Base-by-base conservation (phyloP, 2,888 invertebrate species). In the Syritta pipiens region DNA sequence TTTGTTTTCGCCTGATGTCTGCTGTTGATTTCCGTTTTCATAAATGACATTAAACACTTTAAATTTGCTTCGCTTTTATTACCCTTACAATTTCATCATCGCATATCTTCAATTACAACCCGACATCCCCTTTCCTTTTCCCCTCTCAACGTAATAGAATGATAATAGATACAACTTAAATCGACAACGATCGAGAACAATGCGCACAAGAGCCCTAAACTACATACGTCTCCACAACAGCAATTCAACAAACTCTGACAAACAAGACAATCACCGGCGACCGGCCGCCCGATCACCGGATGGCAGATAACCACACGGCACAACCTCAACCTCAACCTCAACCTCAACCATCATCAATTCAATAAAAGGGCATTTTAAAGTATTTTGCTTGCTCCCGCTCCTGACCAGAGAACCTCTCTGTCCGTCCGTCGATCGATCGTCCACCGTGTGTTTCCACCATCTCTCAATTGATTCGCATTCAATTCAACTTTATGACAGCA, bases 401-500 rank as follows among this genome's bases (percentile, higher is more conserved):
- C 49, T 67, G 60, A 42, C n/a, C n/a, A n/a, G n/a, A n/a, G n/a
- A n/a, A n/a, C n/a, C n/a, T n/a, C n/a, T n/a, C n/a, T n/a, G n/a
- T n/a, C 22, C 57, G 5, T 14, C 10, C 42, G 12, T 14, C 7
- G 10, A 20, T 26, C 4, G 10, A 2, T 3, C 7, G 40, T 48
- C 22, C 49, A 63, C 59, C 60, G 65, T 65, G 71, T 65, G 10
- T 60, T 77, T 77, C 77, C 72, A 77, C 72, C 77, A 77, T 72
- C 72, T 77, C 77, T 77, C 79, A 79, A 79, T 79, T 79, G 79
- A 74, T 79, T 74, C 79, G 55, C 79, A 79, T 79, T 79, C 79
- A 74, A 79, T 79, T 68, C 55, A 74, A 79, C 79, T 62, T 74
- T 79, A 79, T 79, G 79, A 79, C 79, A 79, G 79, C 68, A 79